phyloP scores from a whole-genome alignment of 1,140 invertebrate species.

The Drosophila biarmipes region DNA sequence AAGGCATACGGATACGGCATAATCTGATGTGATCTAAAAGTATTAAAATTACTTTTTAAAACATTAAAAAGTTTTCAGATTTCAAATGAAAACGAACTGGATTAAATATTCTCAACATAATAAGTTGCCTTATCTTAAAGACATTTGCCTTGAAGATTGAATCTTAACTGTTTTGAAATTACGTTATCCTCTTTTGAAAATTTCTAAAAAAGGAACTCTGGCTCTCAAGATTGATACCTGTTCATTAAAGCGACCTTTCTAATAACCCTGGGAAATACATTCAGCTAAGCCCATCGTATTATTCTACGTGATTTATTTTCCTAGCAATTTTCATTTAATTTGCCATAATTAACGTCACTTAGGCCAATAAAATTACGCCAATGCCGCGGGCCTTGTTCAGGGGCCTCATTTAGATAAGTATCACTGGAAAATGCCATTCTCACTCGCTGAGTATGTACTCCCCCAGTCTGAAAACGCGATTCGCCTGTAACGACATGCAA shows the following conservation, averaged over 20 bases:
- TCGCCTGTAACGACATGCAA: constrained; percentile 33
- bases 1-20: no score
- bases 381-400: constrained; percentile 16
- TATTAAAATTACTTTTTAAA: no score
- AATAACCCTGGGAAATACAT: neutral
- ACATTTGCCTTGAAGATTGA: neutral
- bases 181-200: neutral
- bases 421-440: constrained; percentile 38
- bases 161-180: neutral
- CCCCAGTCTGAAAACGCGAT: constrained; percentile 33
- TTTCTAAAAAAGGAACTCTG: neutral
- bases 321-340: constrained; percentile 17
- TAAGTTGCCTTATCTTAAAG: neutral
- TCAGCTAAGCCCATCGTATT: no score
- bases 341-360: constrained; percentile 11
- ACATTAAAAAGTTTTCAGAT: no score
- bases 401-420: constrained; percentile 39
- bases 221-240: no score
- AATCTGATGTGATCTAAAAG: no score
- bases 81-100: no score
- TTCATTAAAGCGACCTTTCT: no score
- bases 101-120: no score
- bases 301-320: neutral
- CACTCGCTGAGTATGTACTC: neutral
- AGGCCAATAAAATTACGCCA: constrained; percentile 17